phyloP scores from a whole-genome alignment of 2,797 vertebrate species.

The Arnoldichthys spilopterus region DNA sequence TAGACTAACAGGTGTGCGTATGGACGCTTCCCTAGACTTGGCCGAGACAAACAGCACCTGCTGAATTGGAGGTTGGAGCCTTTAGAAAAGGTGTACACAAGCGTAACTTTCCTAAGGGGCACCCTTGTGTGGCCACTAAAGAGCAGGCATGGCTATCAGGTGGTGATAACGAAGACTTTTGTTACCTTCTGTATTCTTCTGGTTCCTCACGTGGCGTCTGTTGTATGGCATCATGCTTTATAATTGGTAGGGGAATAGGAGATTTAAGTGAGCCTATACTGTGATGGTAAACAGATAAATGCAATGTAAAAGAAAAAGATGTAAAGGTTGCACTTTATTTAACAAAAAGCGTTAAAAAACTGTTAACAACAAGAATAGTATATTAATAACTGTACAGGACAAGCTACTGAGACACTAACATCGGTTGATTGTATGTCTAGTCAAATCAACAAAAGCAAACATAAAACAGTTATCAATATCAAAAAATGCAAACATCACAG shows the following conservation, averaged over 20 bases:
- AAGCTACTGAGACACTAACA: background rate
- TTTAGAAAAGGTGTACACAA: conserved; percentile 17
- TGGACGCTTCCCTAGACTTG: conserved; percentile 27
- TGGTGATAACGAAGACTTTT: conserved; percentile 21
- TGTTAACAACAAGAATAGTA: background rate
- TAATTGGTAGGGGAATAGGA: background rate
- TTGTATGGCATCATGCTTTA: background rate
- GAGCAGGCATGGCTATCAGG: conserved; percentile 36
- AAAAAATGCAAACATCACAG: conserved; percentile 15
- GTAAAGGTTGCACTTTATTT: conserved; percentile 38
- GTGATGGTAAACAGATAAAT: background rate
- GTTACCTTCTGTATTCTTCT: conserved; percentile 28
- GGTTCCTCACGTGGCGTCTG: conserved; percentile 41
- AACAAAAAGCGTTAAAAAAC: conserved; percentile 31
- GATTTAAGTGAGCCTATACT: background rate
- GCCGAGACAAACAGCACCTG: conserved; percentile 30
- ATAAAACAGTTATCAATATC: conserved; percentile 1
- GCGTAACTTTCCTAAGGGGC: conserved; percentile 14
- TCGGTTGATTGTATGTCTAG: conserved; percentile 4
- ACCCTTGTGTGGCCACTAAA: conserved; percentile 21
- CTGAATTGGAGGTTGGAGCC: conserved; percentile 35
- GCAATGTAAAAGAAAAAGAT: background rate
- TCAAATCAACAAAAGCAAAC: conserved; percentile 3
- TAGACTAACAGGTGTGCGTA: conserved; percentile 20
- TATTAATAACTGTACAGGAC: conserved; percentile 10